Conservation (phyloP, 2,888 invertebrate species). For the Zele albiditarsus region DNA sequence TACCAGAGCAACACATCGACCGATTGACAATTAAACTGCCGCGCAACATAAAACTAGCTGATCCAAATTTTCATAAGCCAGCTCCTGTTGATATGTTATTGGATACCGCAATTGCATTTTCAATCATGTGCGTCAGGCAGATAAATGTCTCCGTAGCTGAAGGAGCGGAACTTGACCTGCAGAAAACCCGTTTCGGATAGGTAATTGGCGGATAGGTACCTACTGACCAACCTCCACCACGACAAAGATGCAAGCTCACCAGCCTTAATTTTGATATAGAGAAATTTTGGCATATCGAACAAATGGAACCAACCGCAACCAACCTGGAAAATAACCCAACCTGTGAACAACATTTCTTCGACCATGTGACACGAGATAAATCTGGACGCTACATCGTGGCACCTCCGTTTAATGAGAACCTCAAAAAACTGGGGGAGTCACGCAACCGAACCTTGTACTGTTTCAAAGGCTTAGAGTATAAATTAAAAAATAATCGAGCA, state of each 20-base stretch:
- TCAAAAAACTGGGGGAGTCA: constrained; percentile 32
- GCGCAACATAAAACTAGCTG: constrained; percentile 45
- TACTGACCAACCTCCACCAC: not conserved
- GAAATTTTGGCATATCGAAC: not conserved
- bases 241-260: not conserved
- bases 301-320: not conserved
- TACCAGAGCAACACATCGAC: constrained; percentile 42
- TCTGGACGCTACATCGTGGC: constrained; percentile 40
- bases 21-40: constrained; percentile 45
- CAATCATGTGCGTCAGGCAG: constrained; percentile 29
- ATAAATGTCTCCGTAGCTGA: constrained; percentile 26
- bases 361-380: not conserved
- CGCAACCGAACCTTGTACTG: constrained; percentile 25
- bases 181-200: constrained; percentile 49
- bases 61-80: constrained; percentile 50
- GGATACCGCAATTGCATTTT: constrained; percentile 45
- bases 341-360: constrained; percentile 40
- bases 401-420: constrained; percentile 36
- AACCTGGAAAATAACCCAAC: not conserved
- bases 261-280: not conserved
- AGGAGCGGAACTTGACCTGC: constrained; percentile 37
- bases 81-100: constrained; percentile 46
- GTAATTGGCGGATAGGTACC: constrained; percentile 33
- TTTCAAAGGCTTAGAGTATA: constrained; percentile 26
- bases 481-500: constrained; percentile 29